phyloP scores from a whole-genome alignment of 2,797 vertebrate genomes.

The Xenentodon cancila region DNA sequence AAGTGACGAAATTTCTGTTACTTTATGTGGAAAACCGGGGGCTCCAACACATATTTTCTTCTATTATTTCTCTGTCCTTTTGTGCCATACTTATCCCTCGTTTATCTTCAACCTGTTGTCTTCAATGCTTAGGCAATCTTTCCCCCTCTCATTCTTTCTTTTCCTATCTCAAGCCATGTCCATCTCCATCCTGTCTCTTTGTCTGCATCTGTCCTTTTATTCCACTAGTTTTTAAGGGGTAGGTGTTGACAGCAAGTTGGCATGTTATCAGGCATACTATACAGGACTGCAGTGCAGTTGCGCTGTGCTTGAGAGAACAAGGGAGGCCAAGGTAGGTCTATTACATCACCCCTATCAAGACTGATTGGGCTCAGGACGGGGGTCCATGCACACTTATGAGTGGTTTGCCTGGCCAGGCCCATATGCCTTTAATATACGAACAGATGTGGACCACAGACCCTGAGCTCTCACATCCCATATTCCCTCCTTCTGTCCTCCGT shows the following conservation, averaged over 20 bases:
- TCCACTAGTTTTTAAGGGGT: slow-evolving; percentile 65
- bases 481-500: slow-evolving; percentile 50
- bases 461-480: slow-evolving; percentile 51
- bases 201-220: slow-evolving; percentile 64
- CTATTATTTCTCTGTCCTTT: no score
- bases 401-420: slow-evolving; percentile 68
- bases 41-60: no score
- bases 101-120: slow-evolving; percentile 23
- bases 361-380: slow-evolving; percentile 79
- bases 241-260: slow-evolving; percentile 81
- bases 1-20: no score
- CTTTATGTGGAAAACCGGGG: no score
- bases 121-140: slow-evolving; percentile 10
- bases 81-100: background rate
- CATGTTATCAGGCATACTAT: slow-evolving; percentile 68
- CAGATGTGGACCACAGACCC: slow-evolving; percentile 80
- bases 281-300: slow-evolving; percentile 58
- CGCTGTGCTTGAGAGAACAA: slow-evolving; percentile 63
- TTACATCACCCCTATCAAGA: slow-evolving; percentile 84
- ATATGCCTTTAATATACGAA: slow-evolving; percentile 85
- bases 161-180: slow-evolving; percentile 27
- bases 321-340: slow-evolving; percentile 75
- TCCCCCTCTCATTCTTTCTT: slow-evolving; percentile 4
- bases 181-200: slow-evolving; percentile 39
- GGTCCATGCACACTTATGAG: slow-evolving; percentile 66